These are phyloP conservation scores for Python bivittatus DNA, from an alignment of 2,113 vertebrate species.

Conservation along the genomic window DNA sequence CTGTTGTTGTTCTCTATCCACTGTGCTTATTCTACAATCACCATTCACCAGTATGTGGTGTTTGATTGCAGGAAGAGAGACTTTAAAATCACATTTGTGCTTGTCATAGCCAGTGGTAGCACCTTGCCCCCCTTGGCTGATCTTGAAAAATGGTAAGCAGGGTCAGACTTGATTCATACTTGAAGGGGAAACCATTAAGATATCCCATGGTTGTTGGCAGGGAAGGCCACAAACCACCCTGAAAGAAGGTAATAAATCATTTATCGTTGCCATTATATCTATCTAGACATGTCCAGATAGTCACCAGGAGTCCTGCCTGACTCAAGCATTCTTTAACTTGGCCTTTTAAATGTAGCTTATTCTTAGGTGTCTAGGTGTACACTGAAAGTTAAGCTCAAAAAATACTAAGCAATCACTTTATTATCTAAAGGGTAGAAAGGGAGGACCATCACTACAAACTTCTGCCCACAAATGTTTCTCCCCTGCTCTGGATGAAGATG, in stretches of 20 bases:
- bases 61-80: not conserved
- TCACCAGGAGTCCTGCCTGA: not conserved
- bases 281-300: not conserved
- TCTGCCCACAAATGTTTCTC: not conserved
- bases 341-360: not conserved
- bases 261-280: not conserved
- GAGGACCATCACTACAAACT: not conserved
- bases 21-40: not conserved
- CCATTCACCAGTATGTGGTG: not conserved
- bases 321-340: not conserved
- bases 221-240: not conserved
- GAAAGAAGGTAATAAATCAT: not conserved
- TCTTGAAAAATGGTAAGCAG: not conserved
- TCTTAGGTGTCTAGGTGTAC: not conserved
- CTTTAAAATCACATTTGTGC: not conserved
- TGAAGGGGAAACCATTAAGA: not conserved
- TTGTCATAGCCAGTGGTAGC: not conserved
- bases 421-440: not conserved
- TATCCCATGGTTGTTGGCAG: not conserved
- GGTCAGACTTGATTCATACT: not conserved
- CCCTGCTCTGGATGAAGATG: not conserved
- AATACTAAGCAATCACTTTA: not conserved
- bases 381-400: not conserved
- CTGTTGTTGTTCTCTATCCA: not conserved
- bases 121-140: not conserved